Evolutionary conservation across 2,797 vertebrate species (phyloP).

Genomic region (Austrolebias charrua): DNA sequence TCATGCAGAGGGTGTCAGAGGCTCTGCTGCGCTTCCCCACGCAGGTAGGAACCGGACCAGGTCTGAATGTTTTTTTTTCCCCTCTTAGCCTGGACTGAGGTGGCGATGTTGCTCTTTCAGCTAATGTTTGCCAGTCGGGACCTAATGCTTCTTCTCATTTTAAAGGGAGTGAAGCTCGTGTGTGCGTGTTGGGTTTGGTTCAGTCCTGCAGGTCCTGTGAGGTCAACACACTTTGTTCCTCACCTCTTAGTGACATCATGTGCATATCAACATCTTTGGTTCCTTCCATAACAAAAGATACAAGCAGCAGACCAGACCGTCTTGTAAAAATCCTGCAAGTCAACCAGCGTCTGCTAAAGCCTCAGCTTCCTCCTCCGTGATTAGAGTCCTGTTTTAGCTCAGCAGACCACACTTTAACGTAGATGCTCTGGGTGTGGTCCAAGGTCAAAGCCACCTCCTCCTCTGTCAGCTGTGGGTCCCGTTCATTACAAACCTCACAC

Average conservation of each 20-base stretch:
- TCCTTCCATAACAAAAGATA: slow-evolving; percentile 2
- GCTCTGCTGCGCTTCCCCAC: slow-evolving; percentile 84
- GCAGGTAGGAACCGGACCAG: slow-evolving; percentile 73
- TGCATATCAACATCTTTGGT: slow-evolving; percentile 5
- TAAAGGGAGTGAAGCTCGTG: neutral
- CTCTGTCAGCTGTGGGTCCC: neutral
- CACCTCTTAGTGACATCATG: slow-evolving; percentile 18
- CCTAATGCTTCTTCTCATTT: too few relatives aligned
- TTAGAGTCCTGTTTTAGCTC: slow-evolving; percentile 55
- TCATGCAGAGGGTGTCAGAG: slow-evolving; percentile 84
- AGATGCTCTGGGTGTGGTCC: slow-evolving; percentile 63
- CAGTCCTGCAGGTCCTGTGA: slow-evolving; percentile 31
- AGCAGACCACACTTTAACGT: slow-evolving; percentile 57
- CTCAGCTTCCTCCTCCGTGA: slow-evolving; percentile 47
- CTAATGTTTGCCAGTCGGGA: too few relatives aligned
- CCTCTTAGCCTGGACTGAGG: too few relatives aligned
- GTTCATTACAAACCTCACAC: slow-evolving; percentile 17
- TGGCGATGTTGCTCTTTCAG: too few relatives aligned
- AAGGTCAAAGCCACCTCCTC: slow-evolving; percentile 37
- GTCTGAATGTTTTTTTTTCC: too few relatives aligned
- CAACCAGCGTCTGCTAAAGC: neutral
- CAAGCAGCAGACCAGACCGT: slow-evolving; percentile 14
- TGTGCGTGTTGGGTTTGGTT: slow-evolving; percentile 26
- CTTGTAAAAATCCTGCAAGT: neutral
- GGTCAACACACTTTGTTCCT: slow-evolving; percentile 6